Base-by-base conservation (phyloP, 2,888 invertebrate species). In the Marronus borbonicus region DNA sequence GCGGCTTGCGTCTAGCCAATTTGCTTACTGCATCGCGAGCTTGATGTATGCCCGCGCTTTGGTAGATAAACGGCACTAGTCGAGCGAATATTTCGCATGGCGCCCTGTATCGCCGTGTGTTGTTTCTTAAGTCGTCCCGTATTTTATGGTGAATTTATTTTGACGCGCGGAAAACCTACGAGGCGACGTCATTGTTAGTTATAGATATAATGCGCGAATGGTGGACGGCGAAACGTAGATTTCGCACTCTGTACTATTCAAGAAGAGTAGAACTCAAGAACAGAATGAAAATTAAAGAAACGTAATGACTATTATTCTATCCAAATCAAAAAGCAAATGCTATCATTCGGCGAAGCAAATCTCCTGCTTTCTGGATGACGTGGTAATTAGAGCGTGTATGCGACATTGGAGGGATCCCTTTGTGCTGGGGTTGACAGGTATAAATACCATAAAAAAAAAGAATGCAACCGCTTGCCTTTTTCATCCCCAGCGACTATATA, bases 21-120 rank as follows among this genome's bases (percentile, higher is more conserved):
- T 50, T 68, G 36, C 65, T 39, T 17, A 36, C 65, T 65, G 68
- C 68, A 68, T 68, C 49, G 68, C 28, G 20, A 5, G 49, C 62
- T 62, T 68, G 68, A 68, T 68, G 31, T 50, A 68, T 68, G 24
- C n/a, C 31, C 28, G 50, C 39, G 28, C 24, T 50, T 62, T 28
- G 12, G 28, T 62, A 31, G 28, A 62, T 31, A 62, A 62, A 62
- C 62, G 62, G 24, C 20, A 4, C n/a, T 55, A 55, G 55, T 20
- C 20, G 1, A 55, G 20, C 5, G 62, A 28, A 62, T 58, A 58
- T 58, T 62, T 62, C 14, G 28, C 62, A 24, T 8, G 1, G 12
- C 28, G 24, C 24, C 55, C 20, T 7, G 17, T 20, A 20, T 55
- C 20, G 55, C n/a, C 7, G 17, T 39, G 10, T 20, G 24, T 58